These are phyloP conservation scores for Bellardia pandia DNA, from an alignment of 2,888 invertebrate genomes.

Conservation along the genomic window DNA sequence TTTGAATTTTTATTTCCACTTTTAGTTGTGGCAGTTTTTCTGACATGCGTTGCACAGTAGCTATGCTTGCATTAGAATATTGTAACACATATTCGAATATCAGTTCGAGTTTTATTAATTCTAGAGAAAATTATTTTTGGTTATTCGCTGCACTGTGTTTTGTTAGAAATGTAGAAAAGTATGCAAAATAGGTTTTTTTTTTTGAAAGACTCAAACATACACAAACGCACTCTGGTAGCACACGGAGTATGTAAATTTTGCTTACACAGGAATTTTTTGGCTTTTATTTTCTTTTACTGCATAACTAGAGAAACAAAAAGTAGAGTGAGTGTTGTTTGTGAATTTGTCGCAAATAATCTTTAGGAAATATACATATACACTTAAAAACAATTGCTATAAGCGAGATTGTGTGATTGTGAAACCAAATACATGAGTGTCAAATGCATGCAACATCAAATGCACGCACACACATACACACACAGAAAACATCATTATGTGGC, in stretches of 20 bases:
- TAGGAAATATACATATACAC: constrained; percentile 4
- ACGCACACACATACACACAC: background rate
- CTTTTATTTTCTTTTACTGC: background rate
- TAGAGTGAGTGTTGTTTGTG: constrained; percentile 28
- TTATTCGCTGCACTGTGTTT: background rate
- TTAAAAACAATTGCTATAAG: constrained; percentile 3
- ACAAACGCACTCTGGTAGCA: background rate
- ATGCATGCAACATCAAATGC: constrained; percentile 44
- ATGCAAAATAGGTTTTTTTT: constrained; percentile 21
- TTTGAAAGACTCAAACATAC: constrained; percentile 3
- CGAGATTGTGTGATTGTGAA: constrained; percentile 14
- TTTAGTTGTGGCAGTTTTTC: constrained; percentile 1
- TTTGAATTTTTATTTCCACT: constrained; percentile 38
- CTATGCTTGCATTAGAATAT: too few relatives aligned
- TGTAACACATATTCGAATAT: too few relatives aligned
- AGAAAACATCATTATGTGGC: constrained; percentile 54
- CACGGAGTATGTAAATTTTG: constrained; percentile 43
- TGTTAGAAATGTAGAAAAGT: constrained; percentile 12
- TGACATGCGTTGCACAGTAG: background rate
- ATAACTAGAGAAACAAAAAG: background rate
- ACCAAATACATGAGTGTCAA: constrained; percentile 56
- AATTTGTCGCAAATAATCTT: constrained; percentile 53
- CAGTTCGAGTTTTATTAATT: too few relatives aligned
- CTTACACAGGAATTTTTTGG: constrained; percentile 24
- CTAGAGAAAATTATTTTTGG: too few relatives aligned